Evolutionary conservation across 2,113 vertebrate species (phyloP), one percentile per base, ranked within the genome.

Genomic region (Mus musculus): DNA sequence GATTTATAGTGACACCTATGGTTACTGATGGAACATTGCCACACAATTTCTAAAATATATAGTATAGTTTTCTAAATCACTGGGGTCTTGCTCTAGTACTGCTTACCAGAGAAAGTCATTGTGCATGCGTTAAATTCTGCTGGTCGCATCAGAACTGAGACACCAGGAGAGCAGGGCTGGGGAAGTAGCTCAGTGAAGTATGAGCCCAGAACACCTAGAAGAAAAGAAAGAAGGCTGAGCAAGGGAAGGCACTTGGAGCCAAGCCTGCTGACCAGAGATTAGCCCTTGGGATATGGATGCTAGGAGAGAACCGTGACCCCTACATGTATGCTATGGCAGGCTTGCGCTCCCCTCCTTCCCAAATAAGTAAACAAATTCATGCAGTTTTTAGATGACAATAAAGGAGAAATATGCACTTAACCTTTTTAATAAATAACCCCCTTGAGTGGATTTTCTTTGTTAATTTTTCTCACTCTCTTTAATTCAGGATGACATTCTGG

Each of bases 1-100:
- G 59, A 1, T 89, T 54, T 84, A 42, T 88, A 67, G 17, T 91
- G 26, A 42, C 54, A 63, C 71, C 14, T 42, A 14, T 84, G 46
- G 69, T 78, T 93, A 86, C 91, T 87, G 76, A 56, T 88, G 80
- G 56, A 84, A 76, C 67, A 95, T 63, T 93, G 24, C 61, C 11
- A 56, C 33, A 90, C 52, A 39, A 19, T 9, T 94, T 42, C 85
- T 39, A 90, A 69, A 94, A 49, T 92, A n/a, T 75, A 92, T 72
- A 67, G 30, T 75, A 92, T 72, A 67, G 30, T 91, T 97, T 89
- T 91, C 46, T 91, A 89, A 84, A 90, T 76, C n/a, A 71, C 11
- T 92, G 52, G 17, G 30, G 39, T 78, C 19, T 96, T 90, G n/a
- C n/a, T 84, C 3, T 95, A 82, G 36, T 89, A 77, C 30, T 94